Evolutionary conservation across 2,797 vertebrate genomes (phyloP), one percentile per base, ranked within the genome.

Genomic region (Acridotheres tristis): DNA sequence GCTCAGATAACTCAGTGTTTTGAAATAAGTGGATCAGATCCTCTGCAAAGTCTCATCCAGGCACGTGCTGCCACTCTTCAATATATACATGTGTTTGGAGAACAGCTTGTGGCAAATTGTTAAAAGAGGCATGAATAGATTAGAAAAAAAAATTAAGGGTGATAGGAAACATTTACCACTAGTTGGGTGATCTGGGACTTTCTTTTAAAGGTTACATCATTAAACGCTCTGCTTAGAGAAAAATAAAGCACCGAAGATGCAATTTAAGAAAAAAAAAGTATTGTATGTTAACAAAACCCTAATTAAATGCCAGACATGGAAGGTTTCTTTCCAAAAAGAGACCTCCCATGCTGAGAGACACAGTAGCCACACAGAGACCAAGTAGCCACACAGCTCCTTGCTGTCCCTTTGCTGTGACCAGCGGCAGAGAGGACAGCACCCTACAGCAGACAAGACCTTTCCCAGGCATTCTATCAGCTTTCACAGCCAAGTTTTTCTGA

Each of bases 351-450:
- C 66, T 78, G 36, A 16, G 29, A 66, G 36, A 43, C 4, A 1
- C 1, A 51, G 22, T 14, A 55, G 53, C 30, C 53, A 55, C 32
- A 26, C 11, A 42, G 32, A 65, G 40, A 43, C 5, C 1, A 50
- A 22, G 55, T 2, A 27, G 32, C 22, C 13, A 6, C 2, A 0
- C 5, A 84, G 59, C 29, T 61, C 51, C 1, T 0, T 0, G 0
- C 7, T 65, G 58, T 51, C 66, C 36, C 32, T 58, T 27, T 59
- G 11, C 45, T 1, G 0, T 20, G 34, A 40, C 20, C 40, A 27
- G 43, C 25, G 13, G 40, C 55, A 66, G 42, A 75, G 29, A 30
- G 34, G 30, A 67, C 15, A 76, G 27, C 20, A 18, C 7, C 27
- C 38, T 48, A 13, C 11, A 55, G 57, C 22, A 82, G 47, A 32